Conservation (phyloP, 2,113 vertebrate species). For the human region GRCh38 chr14:89860501-89861000, state of each 20-base stretch:
- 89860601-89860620: conserved; percentile 71
- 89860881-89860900: background rate
- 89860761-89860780: conserved; percentile 48
- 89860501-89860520: conserved; percentile 67
- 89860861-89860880: background rate
- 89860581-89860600: conserved; percentile 66
- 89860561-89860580: conserved; percentile 56
- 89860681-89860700: conserved; percentile 64
- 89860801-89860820: conserved; percentile 62
- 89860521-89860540: conserved; percentile 57
- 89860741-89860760: conserved; percentile 71
- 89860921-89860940: background rate
- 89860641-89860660: conserved; percentile 75
- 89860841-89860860: conserved; percentile 7
- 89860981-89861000: background rate
- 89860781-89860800: conserved; percentile 55
- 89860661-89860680: conserved; percentile 70
- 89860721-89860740: conserved; percentile 68
- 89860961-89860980: background rate
- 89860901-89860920: background rate
- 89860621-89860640: conserved; percentile 68
- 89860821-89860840: background rate
- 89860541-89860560: conserved; percentile 70
- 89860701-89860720: conserved; percentile 58
- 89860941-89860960: background rate